These are phyloP conservation scores for Araneus ventricosus DNA, from an alignment of 1,140 invertebrate genomes.

Conservation along the genomic window DNA sequence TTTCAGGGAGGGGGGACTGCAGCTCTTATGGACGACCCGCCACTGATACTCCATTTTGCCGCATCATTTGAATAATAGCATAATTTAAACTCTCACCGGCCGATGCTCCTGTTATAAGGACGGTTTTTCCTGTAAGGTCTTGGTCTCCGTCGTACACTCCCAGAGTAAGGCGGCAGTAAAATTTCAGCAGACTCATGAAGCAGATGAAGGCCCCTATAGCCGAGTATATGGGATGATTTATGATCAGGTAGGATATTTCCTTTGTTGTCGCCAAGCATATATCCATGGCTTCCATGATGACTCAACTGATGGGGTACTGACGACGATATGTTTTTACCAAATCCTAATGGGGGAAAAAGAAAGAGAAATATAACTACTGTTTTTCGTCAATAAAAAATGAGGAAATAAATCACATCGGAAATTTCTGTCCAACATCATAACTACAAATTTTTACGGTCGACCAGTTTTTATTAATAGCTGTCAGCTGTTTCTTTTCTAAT, in stretches of 20 bases:
- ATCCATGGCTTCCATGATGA: slow-evolving; percentile 53
- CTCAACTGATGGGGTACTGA: too few species aligned
- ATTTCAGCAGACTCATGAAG: slow-evolving; percentile 15
- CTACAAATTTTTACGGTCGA: background rate
- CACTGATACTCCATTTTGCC: too few species aligned
- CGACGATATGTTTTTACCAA: background rate
- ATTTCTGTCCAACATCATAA: background rate
- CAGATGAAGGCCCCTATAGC: slow-evolving; percentile 1
- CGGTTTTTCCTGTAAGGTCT: slow-evolving; percentile 87
- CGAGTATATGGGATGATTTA: slow-evolving; percentile 37
- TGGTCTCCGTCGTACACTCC: slow-evolving; percentile 80
- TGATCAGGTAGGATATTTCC: slow-evolving; percentile 35
- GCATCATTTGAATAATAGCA: too few species aligned
- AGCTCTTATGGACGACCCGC: too few species aligned
- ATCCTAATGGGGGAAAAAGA: background rate
- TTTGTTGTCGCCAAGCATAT: background rate
- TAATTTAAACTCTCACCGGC: background rate
- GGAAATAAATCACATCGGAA: background rate
- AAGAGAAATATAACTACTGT: background rate
- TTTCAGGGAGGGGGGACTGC: too few species aligned
- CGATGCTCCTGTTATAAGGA: slow-evolving; percentile 93
- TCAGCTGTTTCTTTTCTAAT: background rate
- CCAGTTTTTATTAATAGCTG: background rate
- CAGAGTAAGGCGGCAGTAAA: slow-evolving; percentile 52
- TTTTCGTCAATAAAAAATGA: too few species aligned